Evolutionary conservation across 2,113 vertebrate species (phyloP).

Genomic region (Silurus asotus): DNA sequence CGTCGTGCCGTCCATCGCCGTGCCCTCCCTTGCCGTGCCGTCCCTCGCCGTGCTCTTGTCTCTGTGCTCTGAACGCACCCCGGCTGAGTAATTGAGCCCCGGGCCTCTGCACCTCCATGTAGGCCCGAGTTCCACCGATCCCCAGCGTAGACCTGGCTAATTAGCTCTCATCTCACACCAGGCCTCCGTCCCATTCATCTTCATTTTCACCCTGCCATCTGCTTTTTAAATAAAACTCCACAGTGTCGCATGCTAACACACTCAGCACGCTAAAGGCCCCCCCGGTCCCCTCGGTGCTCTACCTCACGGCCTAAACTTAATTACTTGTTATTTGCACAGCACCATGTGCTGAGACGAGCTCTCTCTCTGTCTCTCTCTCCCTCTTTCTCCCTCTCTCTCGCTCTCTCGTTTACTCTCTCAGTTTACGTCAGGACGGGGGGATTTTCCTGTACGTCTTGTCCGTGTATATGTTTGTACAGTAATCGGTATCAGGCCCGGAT

Average conservation of each 20-base stretch:
- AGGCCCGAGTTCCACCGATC: constrained; percentile 71
- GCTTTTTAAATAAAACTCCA: constrained; percentile 76
- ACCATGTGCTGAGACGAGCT: not conserved
- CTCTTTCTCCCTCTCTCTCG: no score
- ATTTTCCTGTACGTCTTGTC: not conserved
- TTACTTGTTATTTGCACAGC: constrained; percentile 70
- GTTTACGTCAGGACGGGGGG: no score
- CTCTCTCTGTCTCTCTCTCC: not conserved
- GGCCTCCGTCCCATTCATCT: constrained; percentile 78
- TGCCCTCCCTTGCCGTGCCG: no score
- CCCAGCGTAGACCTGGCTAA: constrained; percentile 78
- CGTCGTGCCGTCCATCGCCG: no score
- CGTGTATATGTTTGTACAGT: not conserved
- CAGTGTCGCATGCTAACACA: constrained; percentile 50
- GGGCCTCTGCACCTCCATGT: constrained; percentile 69
- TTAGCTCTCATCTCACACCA: constrained; percentile 79
- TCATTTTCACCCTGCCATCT: constrained; percentile 74
- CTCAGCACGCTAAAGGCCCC: constrained; percentile 53
- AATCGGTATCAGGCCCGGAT: not conserved
- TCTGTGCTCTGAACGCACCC: constrained; percentile 65
- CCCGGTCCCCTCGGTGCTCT: constrained; percentile 65
- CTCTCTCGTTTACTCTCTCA: no score
- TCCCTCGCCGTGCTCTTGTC: constrained; percentile 24
- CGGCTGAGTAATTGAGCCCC: constrained; percentile 75
- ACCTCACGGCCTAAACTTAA: constrained; percentile 69